Conservation (phyloP, 2,113 vertebrate species). For the Myanophis thanlyinensis region DNA sequence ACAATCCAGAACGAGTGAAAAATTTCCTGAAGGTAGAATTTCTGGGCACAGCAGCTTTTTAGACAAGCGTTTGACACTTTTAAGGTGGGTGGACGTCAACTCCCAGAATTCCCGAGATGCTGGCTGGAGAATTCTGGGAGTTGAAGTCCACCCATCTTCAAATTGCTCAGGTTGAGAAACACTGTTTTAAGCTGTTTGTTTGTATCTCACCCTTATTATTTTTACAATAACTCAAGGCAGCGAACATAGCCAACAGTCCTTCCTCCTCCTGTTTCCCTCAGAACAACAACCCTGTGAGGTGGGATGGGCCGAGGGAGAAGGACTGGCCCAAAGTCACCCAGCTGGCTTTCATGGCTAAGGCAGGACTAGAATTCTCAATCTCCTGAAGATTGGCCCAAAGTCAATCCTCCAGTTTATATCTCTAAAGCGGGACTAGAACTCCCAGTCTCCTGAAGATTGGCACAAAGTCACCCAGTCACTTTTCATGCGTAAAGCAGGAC, state of each 20-base stretch:
- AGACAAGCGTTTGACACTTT: not conserved
- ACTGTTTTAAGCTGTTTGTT: not conserved
- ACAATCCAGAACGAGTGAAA: constrained; percentile 88
- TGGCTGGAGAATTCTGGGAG: not conserved
- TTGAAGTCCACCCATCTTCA: not conserved
- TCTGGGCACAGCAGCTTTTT: not conserved
- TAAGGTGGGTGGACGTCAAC: not conserved
- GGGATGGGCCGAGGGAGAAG: not conserved
- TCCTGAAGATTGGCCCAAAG: too few relatives aligned
- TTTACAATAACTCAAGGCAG: too few relatives aligned
- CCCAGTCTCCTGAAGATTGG: too few relatives aligned
- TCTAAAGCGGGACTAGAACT: too few relatives aligned
- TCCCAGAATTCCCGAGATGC: not conserved
- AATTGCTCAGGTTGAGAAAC: not conserved
- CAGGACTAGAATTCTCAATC: too few relatives aligned
- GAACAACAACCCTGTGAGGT: not conserved
- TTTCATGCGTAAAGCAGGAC: too few relatives aligned
- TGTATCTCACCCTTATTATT: not conserved
- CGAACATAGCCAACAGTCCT: too few relatives aligned
- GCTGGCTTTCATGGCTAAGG: too few relatives aligned
- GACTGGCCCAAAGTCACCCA: too few relatives aligned
- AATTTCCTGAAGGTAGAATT: constrained; percentile 87
- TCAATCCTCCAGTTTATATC: too few relatives aligned
- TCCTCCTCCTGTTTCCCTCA: not conserved
- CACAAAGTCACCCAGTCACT: too few relatives aligned